Evolutionary conservation across 2,797 vertebrate species (phyloP), one percentile per base, ranked within the genome.

Genomic region (Heliangelus exortis): DNA sequence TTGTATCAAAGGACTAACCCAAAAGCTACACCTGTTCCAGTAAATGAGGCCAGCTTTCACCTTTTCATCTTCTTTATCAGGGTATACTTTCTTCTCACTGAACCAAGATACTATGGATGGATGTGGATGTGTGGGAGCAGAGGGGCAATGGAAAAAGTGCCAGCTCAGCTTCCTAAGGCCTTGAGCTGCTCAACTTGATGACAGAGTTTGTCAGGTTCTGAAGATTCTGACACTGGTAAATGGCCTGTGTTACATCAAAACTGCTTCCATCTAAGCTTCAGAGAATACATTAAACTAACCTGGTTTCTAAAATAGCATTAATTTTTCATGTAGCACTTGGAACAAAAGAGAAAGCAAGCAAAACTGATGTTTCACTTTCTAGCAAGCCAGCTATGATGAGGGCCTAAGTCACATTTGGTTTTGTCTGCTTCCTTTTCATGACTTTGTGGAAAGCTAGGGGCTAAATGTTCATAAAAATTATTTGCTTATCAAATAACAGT

Each of bases 21-120:
- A 59, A 48, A 78, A 59, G 34, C 33, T 19, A 28, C 7, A 65
- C 10, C 10, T 3, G 1, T 19, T 73, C 0, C 0, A 6, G 15
- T 34, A 55, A 39, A 69, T 19, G 16, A 33, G 47, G 9, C 5
- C 48, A 57, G 7, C 22, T 86, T 75, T 79, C 55, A 76, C 41
- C 31, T 36, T 41, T 45, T 63, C 31, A 4, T 26, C n/a, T 69
- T 62, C 76, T 51, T 71, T 78, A 29, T 78, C 69, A 4, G 0
- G 0, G 25, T 66, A 12, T 19, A 5, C 12, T 85, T 66, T 69
- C 20, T 62, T 71, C 50, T 72, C 21, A 4, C 20, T n/a, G n/a
- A 79, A 20, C 31, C 2, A 1, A 73, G 51, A 31, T 21, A 16
- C 25, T 29, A 23, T 55, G 31, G 34, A 36, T 36, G 34, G 34